Evolutionary conservation across 2,797 vertebrate genomes (phyloP).

Genomic region (Poecilia picta): DNA sequence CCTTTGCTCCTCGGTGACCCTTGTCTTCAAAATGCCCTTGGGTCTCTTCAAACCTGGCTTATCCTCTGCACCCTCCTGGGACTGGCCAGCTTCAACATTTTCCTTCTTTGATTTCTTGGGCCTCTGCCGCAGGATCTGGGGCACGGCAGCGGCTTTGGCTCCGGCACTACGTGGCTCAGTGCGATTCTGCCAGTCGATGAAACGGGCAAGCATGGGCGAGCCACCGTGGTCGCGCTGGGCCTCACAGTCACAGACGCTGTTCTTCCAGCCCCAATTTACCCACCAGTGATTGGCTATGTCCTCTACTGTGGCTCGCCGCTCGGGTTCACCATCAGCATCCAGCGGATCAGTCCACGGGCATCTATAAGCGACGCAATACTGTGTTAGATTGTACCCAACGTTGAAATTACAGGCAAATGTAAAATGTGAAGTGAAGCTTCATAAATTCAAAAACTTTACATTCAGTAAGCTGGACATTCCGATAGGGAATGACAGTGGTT

Average conservation of each 20-base stretch:
- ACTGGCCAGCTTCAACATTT: constrained; percentile 85
- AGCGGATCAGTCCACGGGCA: constrained; percentile 96
- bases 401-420: neutral
- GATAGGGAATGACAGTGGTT: no score
- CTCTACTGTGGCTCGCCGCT: constrained; percentile 94
- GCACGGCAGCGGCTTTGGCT: constrained; percentile 80
- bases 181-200: constrained; percentile 98
- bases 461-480: no score
- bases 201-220: constrained; percentile 93
- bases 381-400: neutral
- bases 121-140: constrained; percentile 87
- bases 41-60: constrained; percentile 92
- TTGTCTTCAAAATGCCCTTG: constrained; percentile 95
- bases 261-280: constrained; percentile 99
- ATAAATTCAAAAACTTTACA: neutral
- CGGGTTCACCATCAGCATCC: constrained; percentile 99
- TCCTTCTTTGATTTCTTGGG: constrained; percentile 98
- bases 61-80: constrained; percentile 81
- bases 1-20: constrained; percentile 89
- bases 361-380: constrained; percentile 75
- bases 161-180: constrained; percentile 86
- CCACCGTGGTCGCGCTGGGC: constrained; percentile 85
- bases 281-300: constrained; percentile 99
- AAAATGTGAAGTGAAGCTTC: neutral
- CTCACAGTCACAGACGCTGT: constrained; percentile 96